phyloP scores from a whole-genome alignment of 2,888 invertebrate species.

The Neria commutata region DNA sequence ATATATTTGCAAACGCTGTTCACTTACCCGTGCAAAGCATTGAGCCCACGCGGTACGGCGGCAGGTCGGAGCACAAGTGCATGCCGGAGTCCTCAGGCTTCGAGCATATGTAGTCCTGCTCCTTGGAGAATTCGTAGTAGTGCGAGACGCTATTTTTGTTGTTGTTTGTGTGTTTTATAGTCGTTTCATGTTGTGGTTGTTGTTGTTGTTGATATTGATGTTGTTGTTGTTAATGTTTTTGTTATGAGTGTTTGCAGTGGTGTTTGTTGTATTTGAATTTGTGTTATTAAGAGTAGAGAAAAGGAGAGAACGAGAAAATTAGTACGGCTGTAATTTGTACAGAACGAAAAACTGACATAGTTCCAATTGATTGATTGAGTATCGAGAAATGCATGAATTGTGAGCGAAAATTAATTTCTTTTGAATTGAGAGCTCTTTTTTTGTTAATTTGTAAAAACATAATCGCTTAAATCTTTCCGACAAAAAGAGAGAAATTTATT shows the following conservation, averaged over 20 bases:
- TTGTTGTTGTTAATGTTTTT: conserved; percentile 19
- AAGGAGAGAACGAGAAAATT: background rate
- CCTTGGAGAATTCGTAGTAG: conserved; percentile 86
- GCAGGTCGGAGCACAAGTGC: conserved; percentile 86
- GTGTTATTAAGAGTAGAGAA: background rate
- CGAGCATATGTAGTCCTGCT: conserved; percentile 97
- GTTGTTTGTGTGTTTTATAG: too few species aligned
- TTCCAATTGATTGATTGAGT: too few species aligned
- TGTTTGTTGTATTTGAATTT: conserved; percentile 25
- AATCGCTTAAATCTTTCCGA: too few species aligned
- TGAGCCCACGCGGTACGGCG: conserved; percentile 77
- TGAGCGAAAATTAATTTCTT: too few species aligned
- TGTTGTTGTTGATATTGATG: conserved; percentile 1
- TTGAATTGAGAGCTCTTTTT: too few species aligned
- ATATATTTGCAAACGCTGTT: too few species aligned
- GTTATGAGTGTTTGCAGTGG: conserved; percentile 8
- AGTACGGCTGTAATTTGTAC: background rate
- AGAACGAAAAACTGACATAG: too few species aligned
- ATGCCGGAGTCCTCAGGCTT: conserved; percentile 92
- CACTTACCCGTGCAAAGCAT: conserved; percentile 75
- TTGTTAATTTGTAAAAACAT: too few species aligned
- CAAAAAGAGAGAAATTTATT: background rate
- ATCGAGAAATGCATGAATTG: too few species aligned
- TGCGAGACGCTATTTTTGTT: conserved; percentile 69
- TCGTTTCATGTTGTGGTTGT: background rate